Evolutionary conservation across 2,113 vertebrate genomes (phyloP).

Genomic region (Notiomystis cincta): DNA sequence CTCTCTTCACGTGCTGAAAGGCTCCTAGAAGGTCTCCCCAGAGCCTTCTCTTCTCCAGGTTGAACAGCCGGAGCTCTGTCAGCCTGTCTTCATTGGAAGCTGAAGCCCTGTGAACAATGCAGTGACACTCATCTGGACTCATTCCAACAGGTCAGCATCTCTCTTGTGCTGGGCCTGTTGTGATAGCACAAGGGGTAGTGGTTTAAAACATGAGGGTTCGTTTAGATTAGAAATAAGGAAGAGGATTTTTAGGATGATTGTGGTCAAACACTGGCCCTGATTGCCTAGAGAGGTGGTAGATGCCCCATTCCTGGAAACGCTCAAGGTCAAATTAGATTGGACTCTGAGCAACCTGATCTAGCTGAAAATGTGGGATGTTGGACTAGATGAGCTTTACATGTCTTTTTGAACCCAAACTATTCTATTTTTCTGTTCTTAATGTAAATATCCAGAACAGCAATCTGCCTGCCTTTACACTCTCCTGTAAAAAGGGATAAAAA

Average conservation of each 20-base stretch:
- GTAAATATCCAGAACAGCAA: neutral
- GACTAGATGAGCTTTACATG: neutral
- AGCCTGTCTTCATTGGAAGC: neutral
- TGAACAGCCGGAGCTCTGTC: accelerated
- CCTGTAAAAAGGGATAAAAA: neutral
- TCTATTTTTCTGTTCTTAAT: neutral
- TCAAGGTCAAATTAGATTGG: neutral
- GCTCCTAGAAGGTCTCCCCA: neutral
- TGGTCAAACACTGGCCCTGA: neutral
- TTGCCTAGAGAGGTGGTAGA: neutral
- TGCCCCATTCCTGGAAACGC: neutral
- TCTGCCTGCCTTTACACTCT: neutral
- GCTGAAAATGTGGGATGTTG: accelerated
- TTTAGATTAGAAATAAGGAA: neutral
- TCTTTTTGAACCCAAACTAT: neutral
- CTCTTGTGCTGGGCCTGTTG: neutral
- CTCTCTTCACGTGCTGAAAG: neutral
- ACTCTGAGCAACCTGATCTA: neutral
- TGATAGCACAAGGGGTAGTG: too few relatives aligned
- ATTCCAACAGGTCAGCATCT: accelerated
- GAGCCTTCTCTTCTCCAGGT: neutral
- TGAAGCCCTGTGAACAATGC: neutral
- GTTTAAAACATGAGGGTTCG: neutral
- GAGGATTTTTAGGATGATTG: neutral
- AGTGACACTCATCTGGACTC: neutral